Evolutionary conservation across 1,140 invertebrate species (phyloP), one percentile per base, ranked within the genome.

Genomic region (Saccostrea glomerata): DNA sequence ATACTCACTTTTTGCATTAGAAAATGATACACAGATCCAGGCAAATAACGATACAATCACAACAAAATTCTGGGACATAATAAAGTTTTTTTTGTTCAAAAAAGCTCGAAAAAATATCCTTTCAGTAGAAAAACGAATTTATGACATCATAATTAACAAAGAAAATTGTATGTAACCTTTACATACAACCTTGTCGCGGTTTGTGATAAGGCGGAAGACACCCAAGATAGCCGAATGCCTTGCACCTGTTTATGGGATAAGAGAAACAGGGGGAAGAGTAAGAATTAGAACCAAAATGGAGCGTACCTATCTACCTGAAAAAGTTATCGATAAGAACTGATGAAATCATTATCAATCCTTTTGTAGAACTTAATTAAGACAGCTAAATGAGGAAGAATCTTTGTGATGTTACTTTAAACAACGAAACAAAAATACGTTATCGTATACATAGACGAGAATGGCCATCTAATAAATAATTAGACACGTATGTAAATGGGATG

Each of bases 181-280:
- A n/a, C 17, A 20, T 0, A 2, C 20, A 20, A 20, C 15, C 17
- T 63, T 17, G 15, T 63, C 58, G n/a, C 58, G 58, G 15, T 63
- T 63, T n/a, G 58, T 63, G 58, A 77, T 30, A 77, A 77, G 25
- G 25, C 25, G 25, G 25, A 36, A 12, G 25, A 12, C 23, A 77
- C 70, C 70, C 25, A 12, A 30, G 70, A 77, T 77, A 30, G 25
- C 70, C 25, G 70, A 77, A 77, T 36, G 25, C 1, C 25, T 3
- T 15, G 70, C 70, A 77, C 70, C 70, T 77, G 70, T 77, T 77
- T 5, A 77, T 15, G 13, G 58, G 58, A 63, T 63, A 63, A 60
- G 9, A 63, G 58, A 6, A 9, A 47, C 47, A 9, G 9, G 9
- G 0, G 9, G 9, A 47, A 47, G 47, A 47, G 47, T 47, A 47